Base-by-base conservation (phyloP, 53 echinoderm and acorn worm genomes). In the Luidia sarsii region DNA sequence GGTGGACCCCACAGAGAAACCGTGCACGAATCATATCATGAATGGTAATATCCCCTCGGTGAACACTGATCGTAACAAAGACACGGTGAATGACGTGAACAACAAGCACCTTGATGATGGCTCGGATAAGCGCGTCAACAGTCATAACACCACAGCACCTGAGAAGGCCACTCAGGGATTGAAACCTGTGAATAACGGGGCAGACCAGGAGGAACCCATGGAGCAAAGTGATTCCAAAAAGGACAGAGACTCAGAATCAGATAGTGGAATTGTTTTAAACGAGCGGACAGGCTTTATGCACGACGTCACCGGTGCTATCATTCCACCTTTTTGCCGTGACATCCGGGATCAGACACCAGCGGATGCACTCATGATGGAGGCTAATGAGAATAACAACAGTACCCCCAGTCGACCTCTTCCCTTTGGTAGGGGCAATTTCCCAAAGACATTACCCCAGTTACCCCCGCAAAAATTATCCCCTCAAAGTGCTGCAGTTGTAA, bases 301-400 rank as follows among this genome's bases (percentile, higher is more conserved):
- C 14, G 70, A 82, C 41, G 68, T 36, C 29, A 55, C 53, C 6
- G 82, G 82, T 52, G 41, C 54, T 43, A 55, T 68, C 5, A 82
- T 68, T 54, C 34, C 50, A 33, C 24, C 80, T 24, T 60, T 83
- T 22, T 83, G 70, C 19, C 70, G 83, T 23, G 83, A 83, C 83
- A 83, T 83, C 29, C 50, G 83, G 23, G 71, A 83, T 21, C 57
- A 83, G 23, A 48, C 71, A 2, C 83, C 83, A 0, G 14, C 71
- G 20, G 50, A 65, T 28, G 45, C 18, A n/a, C 29, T 32, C 27
- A 61, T 29, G 6, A 7, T 16, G n/a, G 60, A 41, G 31, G 48
- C 31, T 30, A 77, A 62, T 60, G 9, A 24, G 0, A 60, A 61
- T 50, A 60, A 77, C 39, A 77, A 48, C 46, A 72, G 72, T 27